Base-by-base conservation (phyloP, 2,888 invertebrate genomes). In the Margaritifera margaritifera region DNA sequence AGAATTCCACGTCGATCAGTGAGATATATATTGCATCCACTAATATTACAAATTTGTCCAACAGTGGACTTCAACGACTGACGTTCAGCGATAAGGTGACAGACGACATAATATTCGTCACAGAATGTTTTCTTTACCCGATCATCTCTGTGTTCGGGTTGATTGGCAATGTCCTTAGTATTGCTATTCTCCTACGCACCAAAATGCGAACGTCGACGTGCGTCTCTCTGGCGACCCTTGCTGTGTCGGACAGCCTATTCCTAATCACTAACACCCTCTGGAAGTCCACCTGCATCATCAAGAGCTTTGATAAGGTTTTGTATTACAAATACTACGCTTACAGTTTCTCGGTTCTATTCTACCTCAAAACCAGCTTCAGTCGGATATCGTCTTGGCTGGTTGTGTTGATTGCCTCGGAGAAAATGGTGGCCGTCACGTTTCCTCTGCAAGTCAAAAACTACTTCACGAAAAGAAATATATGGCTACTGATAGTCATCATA, bases 361-460 rank as follows among this genome's bases (percentile, higher is more conserved):
- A 75, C 66, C 24, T 77, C 3, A 75, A 72, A 42, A 69, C 74
- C 5, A 64, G 71, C 0, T 80, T 80, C 55, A 77, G 75, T 64
- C 72, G 80, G 1, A 66, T 72, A n/a, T 77, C 78, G 5, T 72
- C 78, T 0, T 64, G 74, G n/a, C 62, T 80, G 4, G 69, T 77
- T 52, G 75, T 78, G 15, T 18, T 75, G 8, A 78, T 80, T 11
- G 73, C 74, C 1, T 53, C 68, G 1, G 77, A 80, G 24, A 66
- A 78, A 20, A 59, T 80, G 19, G 69, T 80, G 6, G 80, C 80
- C 25, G 80, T 80, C 6, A 68, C 74, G 1, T 74, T 78, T 57
- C 80, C 80, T 1, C 59, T 80, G 52, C 72, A 78, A 53, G 75
- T 75, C 51, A 72, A 70, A 56, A n/a, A 59, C 4, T 56, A 73